Conservation (phyloP, 2,113 vertebrate species). For the Trematomus loennbergii region DNA sequence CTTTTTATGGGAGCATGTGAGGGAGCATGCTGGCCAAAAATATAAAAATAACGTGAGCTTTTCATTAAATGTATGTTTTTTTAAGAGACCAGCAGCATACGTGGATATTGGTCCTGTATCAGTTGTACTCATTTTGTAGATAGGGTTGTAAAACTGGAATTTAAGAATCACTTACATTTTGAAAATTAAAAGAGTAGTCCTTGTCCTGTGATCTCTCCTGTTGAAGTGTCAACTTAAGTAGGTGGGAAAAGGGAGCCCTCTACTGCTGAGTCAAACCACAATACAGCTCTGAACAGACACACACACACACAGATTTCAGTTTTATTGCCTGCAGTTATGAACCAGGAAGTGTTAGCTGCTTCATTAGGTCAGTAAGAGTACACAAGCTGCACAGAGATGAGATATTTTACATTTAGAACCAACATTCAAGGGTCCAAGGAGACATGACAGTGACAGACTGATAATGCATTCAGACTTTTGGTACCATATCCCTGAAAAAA, state of each 20-base stretch:
- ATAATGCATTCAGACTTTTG: neutral
- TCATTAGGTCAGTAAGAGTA: constrained; percentile 16
- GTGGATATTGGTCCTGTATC: neutral
- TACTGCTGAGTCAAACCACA: constrained; percentile 44
- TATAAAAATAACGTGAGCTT: neutral
- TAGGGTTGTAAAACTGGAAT: neutral
- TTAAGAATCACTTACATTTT: neutral
- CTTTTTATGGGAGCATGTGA: neutral
- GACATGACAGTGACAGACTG: neutral
- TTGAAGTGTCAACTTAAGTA: constrained; percentile 21
- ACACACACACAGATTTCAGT: neutral
- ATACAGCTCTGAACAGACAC: constrained; percentile 6
- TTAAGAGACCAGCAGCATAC: constrained; percentile 2
- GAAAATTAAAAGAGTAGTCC: neutral
- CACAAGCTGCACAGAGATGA: neutral
- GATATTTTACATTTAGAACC: neutral
- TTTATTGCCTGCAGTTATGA: constrained; percentile 10
- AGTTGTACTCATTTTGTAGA: neutral
- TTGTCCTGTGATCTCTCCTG: neutral
- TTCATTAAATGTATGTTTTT: neutral
- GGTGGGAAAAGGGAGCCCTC: constrained; percentile 55
- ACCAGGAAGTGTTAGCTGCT: constrained; percentile 32
- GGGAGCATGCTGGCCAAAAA: neutral
- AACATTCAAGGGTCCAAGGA: neutral
- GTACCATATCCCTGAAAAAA: neutral